Conservation (phyloP, 2,888 invertebrate species). For the Lasioglossum villosulum region DNA sequence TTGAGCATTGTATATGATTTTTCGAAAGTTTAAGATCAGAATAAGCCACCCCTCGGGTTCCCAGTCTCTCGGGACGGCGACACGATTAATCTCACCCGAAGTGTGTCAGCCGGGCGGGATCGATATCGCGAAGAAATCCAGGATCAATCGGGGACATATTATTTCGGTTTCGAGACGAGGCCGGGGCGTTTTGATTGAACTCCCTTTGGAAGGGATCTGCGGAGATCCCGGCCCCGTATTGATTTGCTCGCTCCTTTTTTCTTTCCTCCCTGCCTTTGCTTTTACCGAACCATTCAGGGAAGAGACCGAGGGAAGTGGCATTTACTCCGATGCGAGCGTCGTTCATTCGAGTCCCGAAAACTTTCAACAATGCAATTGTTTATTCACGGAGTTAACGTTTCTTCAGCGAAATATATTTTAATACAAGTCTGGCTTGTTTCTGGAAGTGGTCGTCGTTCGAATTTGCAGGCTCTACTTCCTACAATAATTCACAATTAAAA, state of each 20-base stretch:
- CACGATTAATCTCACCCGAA: conserved; percentile 57
- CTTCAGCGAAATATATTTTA: too few relatives aligned
- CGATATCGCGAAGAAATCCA: conserved; percentile 29
- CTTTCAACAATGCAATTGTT: too few relatives aligned
- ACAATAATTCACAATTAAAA: too few relatives aligned
- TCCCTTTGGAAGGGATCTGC: conserved; percentile 5
- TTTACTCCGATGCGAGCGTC: background rate
- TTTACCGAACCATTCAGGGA: background rate
- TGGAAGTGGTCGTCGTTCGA: too few relatives aligned
- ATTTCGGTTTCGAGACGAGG: conserved; percentile 17
- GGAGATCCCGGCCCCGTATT: conserved; percentile 1
- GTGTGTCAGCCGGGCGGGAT: conserved; percentile 35
- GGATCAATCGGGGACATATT: conserved; percentile 26
- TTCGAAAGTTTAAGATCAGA: background rate
- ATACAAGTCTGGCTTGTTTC: too few relatives aligned
- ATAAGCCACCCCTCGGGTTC: conserved; percentile 25
- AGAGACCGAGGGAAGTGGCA: background rate
- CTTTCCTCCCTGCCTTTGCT: background rate
- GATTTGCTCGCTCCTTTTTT: background rate
- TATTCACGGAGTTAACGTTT: too few relatives aligned
- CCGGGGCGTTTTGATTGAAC: conserved; percentile 9
- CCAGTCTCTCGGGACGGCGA: conserved; percentile 2
- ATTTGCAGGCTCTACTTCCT: too few relatives aligned
- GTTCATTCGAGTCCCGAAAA: background rate
- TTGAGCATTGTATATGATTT: background rate